Evolutionary conservation across 2,113 vertebrate species (phyloP), one percentile per base, ranked within the genome.

Genomic region (Lanius ludovicianus): DNA sequence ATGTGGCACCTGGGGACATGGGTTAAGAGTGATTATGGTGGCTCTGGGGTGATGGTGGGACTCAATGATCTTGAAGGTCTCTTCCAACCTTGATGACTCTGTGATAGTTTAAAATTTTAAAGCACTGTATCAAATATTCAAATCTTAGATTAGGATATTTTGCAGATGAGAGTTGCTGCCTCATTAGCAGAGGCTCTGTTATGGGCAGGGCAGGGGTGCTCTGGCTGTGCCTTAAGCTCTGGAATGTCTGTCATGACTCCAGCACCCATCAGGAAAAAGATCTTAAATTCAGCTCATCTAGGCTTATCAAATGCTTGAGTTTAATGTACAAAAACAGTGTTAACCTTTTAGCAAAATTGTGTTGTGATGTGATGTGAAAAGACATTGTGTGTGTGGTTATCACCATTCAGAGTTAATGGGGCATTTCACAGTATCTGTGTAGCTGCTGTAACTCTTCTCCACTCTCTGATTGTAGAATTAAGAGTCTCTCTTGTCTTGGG

Each of bases 31-130:
- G 33, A 44, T 77, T 37, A 37, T 60, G 27, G 46, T 68, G 46
- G 11, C 47, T 52, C 53, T 44, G 63, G 17, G 22, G 3, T 68
- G 27, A 52, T 52, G 33, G 18, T 77, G 27, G 33, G 33, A 37
- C 37, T 59, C 1, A 0, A 6, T 35, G 31, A 15, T 52, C 53
- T 50, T 44, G 22, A 37, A 52, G 21, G 21, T 68, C 1, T 0
- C 17, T 68, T 44, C 53, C 63, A 77, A 37, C 14, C 22, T 68
- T 69, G 11, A 33, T 52, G 27, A 52, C 37, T 35, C 46, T 37
- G 17, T 59, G 39, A 33, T 30, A 21, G 23, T 31, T 90, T 28
- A 49, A 83, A 9, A 30, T 49, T 83, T 49, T 55, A 77, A 85
- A 86, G 37, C 71, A 22, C 3, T 5, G 16, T 11, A 39, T 35